Conservation (phyloP, 2,888 invertebrate species). For the Xestia rhomboidea region DNA sequence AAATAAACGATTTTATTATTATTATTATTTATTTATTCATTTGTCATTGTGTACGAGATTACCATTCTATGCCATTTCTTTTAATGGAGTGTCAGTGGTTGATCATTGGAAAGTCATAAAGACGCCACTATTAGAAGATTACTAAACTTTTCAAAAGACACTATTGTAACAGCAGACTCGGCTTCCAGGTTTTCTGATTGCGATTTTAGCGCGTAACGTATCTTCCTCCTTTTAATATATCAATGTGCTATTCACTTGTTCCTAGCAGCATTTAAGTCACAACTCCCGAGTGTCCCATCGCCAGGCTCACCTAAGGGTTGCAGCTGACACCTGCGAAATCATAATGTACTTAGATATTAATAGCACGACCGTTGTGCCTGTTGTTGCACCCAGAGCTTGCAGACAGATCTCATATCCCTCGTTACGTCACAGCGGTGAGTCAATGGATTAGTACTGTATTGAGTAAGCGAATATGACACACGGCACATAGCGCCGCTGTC, state of each 20-base stretch:
- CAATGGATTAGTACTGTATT: constrained; percentile 37
- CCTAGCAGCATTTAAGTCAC: background rate
- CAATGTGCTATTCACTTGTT: background rate
- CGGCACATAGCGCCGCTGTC: background rate
- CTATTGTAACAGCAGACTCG: no score
- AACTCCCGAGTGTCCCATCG: background rate
- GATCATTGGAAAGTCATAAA: no score
- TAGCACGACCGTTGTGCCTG: background rate
- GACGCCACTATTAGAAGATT: no score
- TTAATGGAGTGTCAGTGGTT: no score
- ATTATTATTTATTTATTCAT: no score
- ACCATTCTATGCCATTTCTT: no score
- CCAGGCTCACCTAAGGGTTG: background rate
- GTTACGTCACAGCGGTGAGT: constrained; percentile 32
- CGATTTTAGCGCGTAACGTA: no score
- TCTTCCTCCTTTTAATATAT: no score
- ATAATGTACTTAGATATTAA: background rate
- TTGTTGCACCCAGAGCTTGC: background rate
- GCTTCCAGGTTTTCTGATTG: no score
- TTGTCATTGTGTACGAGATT: no score
- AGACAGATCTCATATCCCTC: background rate
- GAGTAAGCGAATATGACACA: constrained; percentile 38
- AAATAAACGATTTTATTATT: no score
- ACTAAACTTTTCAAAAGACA: no score
- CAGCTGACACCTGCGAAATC: background rate